Conservation (phyloP, 2,797 vertebrate species). For the Parauchenoglanis punctatus region DNA sequence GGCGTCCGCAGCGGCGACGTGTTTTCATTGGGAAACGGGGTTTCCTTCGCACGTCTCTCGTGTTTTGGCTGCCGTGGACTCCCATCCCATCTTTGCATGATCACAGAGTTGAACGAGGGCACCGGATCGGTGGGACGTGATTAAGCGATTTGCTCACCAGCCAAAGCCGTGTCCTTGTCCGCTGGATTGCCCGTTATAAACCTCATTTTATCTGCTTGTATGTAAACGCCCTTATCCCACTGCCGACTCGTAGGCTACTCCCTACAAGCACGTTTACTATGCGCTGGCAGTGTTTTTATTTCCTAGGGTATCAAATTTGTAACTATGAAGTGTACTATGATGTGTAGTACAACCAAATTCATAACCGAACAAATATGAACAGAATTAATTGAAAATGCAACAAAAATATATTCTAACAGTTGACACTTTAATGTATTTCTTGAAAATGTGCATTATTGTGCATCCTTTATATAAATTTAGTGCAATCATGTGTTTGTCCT, state of each 20-base stretch:
- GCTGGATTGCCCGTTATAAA: neutral
- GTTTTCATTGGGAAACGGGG: slow-evolving; percentile 61
- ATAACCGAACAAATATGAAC: neutral
- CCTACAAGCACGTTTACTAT: neutral
- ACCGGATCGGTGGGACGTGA: slow-evolving; percentile 36
- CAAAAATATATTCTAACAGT: neutral
- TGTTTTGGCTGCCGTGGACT: slow-evolving; percentile 69
- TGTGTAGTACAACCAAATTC: neutral
- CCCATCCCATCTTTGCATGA: slow-evolving; percentile 39
- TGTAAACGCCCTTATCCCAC: slow-evolving; percentile 35
- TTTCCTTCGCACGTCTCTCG: slow-evolving; percentile 64
- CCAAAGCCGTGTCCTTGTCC: slow-evolving; percentile 23
- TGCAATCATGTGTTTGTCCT: neutral
- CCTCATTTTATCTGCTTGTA: slow-evolving; percentile 2
- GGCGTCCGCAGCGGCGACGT: slow-evolving; percentile 64
- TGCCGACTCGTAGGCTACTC: slow-evolving; percentile 20
- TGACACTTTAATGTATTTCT: neutral
- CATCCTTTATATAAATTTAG: neutral
- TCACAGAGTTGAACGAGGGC: slow-evolving; percentile 49
- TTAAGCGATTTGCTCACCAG: slow-evolving; percentile 16
- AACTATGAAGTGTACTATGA: neutral
- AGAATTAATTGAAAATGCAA: neutral
- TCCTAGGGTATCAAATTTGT: slow-evolving; percentile 11
- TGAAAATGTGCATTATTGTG: neutral
- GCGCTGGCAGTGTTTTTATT: neutral